Base-by-base conservation (phyloP, 1,140 invertebrate species). In the Sogatella furcifera region DNA sequence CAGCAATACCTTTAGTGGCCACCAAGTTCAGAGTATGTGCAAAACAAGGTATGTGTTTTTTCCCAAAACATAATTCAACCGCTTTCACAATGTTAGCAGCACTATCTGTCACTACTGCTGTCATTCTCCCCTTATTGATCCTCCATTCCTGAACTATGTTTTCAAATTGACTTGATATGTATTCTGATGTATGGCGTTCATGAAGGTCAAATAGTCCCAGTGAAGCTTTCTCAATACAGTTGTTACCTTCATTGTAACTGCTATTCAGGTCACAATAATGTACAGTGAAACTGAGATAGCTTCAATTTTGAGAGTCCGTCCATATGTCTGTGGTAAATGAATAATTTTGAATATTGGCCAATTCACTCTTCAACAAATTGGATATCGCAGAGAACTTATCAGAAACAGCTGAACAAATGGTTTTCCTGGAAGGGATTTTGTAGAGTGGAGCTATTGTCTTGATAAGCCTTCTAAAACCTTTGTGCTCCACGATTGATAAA, bases 91-190 rank as follows among this genome's bases (percentile, higher is more conserved):
- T 73, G 64, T 73, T 73, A n/a, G 69, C 66, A 22, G 68, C 71
- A 61, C 72, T 75, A 66, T 76, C 72, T 13, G 71, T 73, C 15
- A 71, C 71, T 15, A 75, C 67, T 56, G 67, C 70, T 10, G 70
- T 60, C 17, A 75, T 65, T 65, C 72, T 75, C 41, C 71, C 65
- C 55, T 62, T 68, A 55, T 67, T 58, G 44, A 75, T 67, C 8
- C 65, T 59, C 71, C 72, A 77, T 34, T 74, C 69, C 28, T 57
- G 52, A 69, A 71, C 66, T 41, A 55, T 58, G 55, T 64, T 61
- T 43, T 57, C 22, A 28, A 66, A 31, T 60, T 55, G 55, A 13
- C 65, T 59, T 41, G 61, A 55, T 28, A 70, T 46, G 62, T 67
- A 64, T 24, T 66, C 43, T 15, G 63, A 56, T 41, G 66, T 70